Percentiles rank a stretch among this genome's conserved stretches.
Conservation (phyloP, 2,888 invertebrate genomes). For the Drosophila fungiperda region DNA sequence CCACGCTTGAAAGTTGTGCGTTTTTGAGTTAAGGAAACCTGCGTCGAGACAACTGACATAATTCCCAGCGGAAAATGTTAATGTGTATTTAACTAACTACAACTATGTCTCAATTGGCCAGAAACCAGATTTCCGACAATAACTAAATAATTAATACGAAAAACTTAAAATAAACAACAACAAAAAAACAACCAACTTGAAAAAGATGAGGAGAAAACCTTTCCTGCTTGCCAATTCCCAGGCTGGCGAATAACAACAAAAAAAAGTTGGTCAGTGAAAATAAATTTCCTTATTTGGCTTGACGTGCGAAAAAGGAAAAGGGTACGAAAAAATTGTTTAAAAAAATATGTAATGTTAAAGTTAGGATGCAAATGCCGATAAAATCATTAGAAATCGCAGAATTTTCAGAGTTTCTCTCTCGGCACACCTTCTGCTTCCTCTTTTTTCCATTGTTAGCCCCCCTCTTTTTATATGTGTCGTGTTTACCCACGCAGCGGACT, state of each 20-base stretch:
- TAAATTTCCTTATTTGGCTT: slow-evolving; percentile 63
- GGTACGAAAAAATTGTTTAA: slow-evolving; percentile 2
- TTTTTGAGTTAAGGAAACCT: slow-evolving; percentile 46
- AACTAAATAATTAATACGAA: slow-evolving; percentile 51
- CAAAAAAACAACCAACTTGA: slow-evolving; percentile 32
- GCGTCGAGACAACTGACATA: slow-evolving; percentile 62
- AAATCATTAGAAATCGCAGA: slow-evolving; percentile 45
- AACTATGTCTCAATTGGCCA: slow-evolving; percentile 74
- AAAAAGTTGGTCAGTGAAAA: slow-evolving; percentile 70
- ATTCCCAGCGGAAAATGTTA: slow-evolving; percentile 76
- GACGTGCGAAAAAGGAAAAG: slow-evolving; percentile 10
- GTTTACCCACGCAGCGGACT: slow-evolving; percentile 48
- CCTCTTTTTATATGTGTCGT: background rate
- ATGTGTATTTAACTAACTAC: slow-evolving; percentile 66
- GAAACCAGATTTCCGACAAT: slow-evolving; percentile 57
- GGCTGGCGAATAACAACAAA: slow-evolving; percentile 23
- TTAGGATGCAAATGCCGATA: slow-evolving; percentile 66
- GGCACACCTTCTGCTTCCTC: background rate
- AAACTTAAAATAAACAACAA: slow-evolving; percentile 48
- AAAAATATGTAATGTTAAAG: slow-evolving; percentile 10
- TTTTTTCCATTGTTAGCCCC: background rate
- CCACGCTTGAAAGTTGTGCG: slow-evolving; percentile 29
- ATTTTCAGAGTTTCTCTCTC: slow-evolving; percentile 7
- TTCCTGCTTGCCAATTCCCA: slow-evolving; percentile 64
- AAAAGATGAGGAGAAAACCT: slow-evolving; percentile 51